Evolutionary conservation across 2,888 invertebrate species (phyloP).

Genomic region (Zeuzera pyrina): DNA sequence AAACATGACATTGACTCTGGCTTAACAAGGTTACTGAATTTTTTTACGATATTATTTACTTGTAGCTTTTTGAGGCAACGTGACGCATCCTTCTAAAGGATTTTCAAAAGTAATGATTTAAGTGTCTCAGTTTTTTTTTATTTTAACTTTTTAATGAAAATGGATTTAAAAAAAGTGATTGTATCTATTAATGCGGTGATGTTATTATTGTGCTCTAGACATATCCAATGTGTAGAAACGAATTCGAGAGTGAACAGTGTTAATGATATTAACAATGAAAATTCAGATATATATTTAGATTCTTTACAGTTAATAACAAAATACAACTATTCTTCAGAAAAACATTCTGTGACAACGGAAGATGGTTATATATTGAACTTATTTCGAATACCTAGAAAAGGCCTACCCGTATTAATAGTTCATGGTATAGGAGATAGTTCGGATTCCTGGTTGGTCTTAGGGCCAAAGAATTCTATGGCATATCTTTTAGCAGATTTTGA

Average conservation of each 20-base stretch:
- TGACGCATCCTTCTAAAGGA: too few relatives aligned
- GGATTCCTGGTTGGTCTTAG: conserved; percentile 53
- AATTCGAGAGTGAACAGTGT: conserved; percentile 13
- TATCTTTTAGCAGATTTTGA: conserved; percentile 42
- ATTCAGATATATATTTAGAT: conserved; percentile 40
- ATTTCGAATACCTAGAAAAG: conserved; percentile 41
- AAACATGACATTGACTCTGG: too few relatives aligned
- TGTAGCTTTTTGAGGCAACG: too few relatives aligned
- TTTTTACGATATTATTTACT: too few relatives aligned
- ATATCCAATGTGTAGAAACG: conserved; percentile 16
- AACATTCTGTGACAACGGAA: conserved; percentile 38
- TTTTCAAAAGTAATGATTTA: too few relatives aligned
- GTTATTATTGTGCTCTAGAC: conserved; percentile 24
- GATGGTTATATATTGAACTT: conserved; percentile 47
- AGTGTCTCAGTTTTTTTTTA: too few relatives aligned
- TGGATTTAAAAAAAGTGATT: conserved; percentile 24
- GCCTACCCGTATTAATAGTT: conserved; percentile 46
- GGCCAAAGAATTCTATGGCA: conserved; percentile 41
- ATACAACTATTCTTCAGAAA: conserved; percentile 36
- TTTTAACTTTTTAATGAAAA: too few relatives aligned
- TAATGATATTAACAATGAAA: conserved; percentile 21
- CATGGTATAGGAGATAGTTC: conserved; percentile 59
- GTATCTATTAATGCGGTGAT: conserved; percentile 23
- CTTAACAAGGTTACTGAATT: too few relatives aligned
- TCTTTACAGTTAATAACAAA: conserved; percentile 43